phyloP scores from a whole-genome alignment of 2,888 invertebrate species.

The Scelioninae gen. 1 region DNA sequence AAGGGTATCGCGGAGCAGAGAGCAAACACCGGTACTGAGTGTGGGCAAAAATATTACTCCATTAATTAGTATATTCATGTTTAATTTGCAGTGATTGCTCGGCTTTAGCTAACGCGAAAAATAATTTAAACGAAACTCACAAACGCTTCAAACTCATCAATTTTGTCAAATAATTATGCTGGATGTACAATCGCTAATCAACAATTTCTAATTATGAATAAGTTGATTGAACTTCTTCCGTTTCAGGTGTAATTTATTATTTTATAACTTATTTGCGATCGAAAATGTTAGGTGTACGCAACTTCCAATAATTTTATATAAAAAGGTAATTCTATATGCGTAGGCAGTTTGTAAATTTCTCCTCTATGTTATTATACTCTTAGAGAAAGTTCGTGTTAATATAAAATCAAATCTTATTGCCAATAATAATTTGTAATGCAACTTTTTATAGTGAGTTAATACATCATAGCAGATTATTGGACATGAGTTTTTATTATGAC shows the following conservation, averaged over 20 bases:
- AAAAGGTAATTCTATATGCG: background rate
- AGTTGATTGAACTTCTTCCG: conserved; percentile 3
- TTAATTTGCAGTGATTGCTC: conserved; percentile 61
- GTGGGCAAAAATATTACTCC: conserved; percentile 60
- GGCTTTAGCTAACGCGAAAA: conserved; percentile 45
- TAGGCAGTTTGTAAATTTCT: background rate
- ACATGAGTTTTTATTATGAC: no score
- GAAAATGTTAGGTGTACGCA: background rate
- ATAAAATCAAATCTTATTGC: no score
- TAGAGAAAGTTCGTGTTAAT: background rate
- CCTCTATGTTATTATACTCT: background rate
- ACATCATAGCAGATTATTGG: no score
- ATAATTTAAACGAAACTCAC: conserved; percentile 39
- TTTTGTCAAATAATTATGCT: conserved; percentile 36
- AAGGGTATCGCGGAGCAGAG: conserved; percentile 49
- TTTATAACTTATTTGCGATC: background rate
- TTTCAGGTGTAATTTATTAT: background rate
- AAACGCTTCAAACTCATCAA: conserved; percentile 37
- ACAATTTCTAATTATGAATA: conserved; percentile 30
- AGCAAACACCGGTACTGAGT: conserved; percentile 43
- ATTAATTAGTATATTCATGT: conserved; percentile 62
- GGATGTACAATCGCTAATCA: conserved; percentile 34
- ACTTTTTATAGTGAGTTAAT: background rate
- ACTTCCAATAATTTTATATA: background rate
- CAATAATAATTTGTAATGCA: background rate